Evolutionary conservation across 2,113 vertebrate species (phyloP).

Genomic region (Sisor rabdophorus): DNA sequence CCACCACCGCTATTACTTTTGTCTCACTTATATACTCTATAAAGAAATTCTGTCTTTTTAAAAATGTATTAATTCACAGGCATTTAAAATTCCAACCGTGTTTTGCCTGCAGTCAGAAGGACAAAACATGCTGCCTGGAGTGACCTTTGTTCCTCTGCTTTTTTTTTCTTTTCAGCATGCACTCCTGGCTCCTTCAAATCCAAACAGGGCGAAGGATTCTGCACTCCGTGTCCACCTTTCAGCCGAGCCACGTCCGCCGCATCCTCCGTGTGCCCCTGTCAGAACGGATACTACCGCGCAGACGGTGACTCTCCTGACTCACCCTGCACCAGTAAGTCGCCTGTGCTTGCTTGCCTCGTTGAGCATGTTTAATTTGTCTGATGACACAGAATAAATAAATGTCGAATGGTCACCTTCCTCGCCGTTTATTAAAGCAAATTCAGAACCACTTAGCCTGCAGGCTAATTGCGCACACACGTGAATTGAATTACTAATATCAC

Average conservation of each 20-base stretch:
- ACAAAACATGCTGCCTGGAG: not conserved
- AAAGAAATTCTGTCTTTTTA: too few relatives aligned
- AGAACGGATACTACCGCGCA: constrained; percentile 85
- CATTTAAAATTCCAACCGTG: not conserved
- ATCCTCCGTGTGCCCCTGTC: constrained; percentile 84
- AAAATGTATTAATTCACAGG: too few relatives aligned
- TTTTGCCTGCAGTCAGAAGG: not conserved
- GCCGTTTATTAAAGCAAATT: constrained; percentile 27
- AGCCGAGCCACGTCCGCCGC: constrained; percentile 84
- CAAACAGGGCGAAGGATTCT: constrained; percentile 86
- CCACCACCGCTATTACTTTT: too few relatives aligned
- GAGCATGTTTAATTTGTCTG: constrained; percentile 25
- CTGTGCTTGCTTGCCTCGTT: constrained; percentile 20
- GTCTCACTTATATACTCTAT: too few relatives aligned
- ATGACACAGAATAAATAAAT: constrained; percentile 33
- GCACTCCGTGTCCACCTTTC: constrained; percentile 84
- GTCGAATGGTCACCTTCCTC: constrained; percentile 30
- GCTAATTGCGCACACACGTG: constrained; percentile 30
- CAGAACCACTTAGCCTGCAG: constrained; percentile 21
- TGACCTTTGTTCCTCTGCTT: constrained; percentile 6
- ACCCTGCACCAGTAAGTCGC: constrained; percentile 89
- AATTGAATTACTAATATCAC: constrained; percentile 36
- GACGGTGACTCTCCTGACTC: constrained; percentile 85
- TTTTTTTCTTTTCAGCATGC: constrained; percentile 72
- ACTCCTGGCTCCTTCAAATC: constrained; percentile 88